These are phyloP conservation scores for Drosophila picticornis DNA, from an alignment of 2,888 invertebrate genomes.

Conservation along the genomic window DNA sequence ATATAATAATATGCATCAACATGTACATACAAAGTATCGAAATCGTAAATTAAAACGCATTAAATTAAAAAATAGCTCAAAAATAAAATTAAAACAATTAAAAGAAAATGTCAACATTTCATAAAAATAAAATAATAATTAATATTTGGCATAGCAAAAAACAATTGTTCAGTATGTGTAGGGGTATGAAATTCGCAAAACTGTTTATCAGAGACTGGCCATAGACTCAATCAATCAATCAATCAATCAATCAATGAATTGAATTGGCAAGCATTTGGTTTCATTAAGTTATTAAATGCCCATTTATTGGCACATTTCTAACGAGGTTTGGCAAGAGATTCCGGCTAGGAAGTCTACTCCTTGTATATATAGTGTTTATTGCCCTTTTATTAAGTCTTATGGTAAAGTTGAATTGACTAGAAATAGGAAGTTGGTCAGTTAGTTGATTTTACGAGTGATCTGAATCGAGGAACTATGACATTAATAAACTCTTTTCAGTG, in stretches of 20 bases:
- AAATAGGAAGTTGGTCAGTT: constrained; percentile 49
- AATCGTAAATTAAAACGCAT: constrained; percentile 54
- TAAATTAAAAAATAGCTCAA: constrained; percentile 46
- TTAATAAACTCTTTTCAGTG: neutral
- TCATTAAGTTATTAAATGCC: constrained; percentile 16
- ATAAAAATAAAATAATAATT: constrained; percentile 35
- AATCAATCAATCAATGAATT: neutral
- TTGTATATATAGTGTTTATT: constrained; percentile 12
- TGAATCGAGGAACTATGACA: constrained; percentile 21
- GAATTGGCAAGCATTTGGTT: constrained; percentile 17
- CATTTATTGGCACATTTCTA: constrained; percentile 25
- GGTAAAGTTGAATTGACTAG: constrained; percentile 61
- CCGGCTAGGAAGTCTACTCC: constrained; percentile 11
- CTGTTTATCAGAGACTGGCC: constrained; percentile 4
- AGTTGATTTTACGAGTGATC: constrained; percentile 5
- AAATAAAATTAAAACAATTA: constrained; percentile 39
- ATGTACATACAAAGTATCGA: constrained; percentile 53
- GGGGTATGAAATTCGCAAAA: constrained; percentile 15
- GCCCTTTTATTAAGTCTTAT: constrained; percentile 38
- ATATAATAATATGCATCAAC: constrained; percentile 34
- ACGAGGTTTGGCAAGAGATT: constrained; percentile 44
- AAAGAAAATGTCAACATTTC: constrained; percentile 43
- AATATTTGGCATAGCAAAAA: constrained; percentile 35
- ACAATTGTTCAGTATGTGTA: constrained; percentile 45
- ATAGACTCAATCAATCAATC: constrained; percentile 5